Base-by-base conservation (phyloP, 2,888 invertebrate species). In the Acronicta aceris region DNA sequence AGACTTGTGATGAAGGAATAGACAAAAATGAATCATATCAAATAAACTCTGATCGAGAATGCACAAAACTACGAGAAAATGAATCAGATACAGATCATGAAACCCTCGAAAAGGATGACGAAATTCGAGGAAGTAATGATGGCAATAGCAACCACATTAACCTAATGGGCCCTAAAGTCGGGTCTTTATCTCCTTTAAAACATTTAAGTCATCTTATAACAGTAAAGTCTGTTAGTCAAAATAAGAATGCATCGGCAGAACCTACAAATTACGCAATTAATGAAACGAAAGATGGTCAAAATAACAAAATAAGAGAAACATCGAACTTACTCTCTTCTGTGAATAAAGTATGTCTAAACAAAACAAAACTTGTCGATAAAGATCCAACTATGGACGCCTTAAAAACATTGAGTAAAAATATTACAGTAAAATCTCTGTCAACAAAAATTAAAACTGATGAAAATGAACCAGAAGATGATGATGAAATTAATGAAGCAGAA, bases 181-280 rank as follows among this genome's bases (percentile, higher is more conserved):
- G 69, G 27, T 77, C 88, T 51, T 71, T 89, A 58, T 79, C 84
- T 53, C 83, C 82, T 3, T 78, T 91, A 58, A 90, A 90, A 80
- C 87, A 83, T 79, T 82, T 91, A 62, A 85, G 90, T 66, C 86
- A 86, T 65, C 76, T 89, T 15, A 83, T 89, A 50, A 89, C 89
- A 51, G 81, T 93, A 3, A 93, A 92, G 79, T 69, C 91, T 36
- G 71, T 88, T 13, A 77, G 50, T 64, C 74, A 83, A 57, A 72
- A 62, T 46, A 81, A 78, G 48, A 78, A 54, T 38, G 59, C 56
- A 40, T 38, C 58, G 38, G 48, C 58, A 33, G 60, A 63, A 50
- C 45, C 36, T 36, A 33, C 38, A 36, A 49, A 8, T 25, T 16
- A 43, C 8, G 57, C 52, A 56, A 59, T 45, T 6, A 36, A 15